Evolutionary conservation across 2,797 vertebrate genomes (phyloP), one percentile per base, ranked within the genome.

Genomic region (Brachyalestes nurse): DNA sequence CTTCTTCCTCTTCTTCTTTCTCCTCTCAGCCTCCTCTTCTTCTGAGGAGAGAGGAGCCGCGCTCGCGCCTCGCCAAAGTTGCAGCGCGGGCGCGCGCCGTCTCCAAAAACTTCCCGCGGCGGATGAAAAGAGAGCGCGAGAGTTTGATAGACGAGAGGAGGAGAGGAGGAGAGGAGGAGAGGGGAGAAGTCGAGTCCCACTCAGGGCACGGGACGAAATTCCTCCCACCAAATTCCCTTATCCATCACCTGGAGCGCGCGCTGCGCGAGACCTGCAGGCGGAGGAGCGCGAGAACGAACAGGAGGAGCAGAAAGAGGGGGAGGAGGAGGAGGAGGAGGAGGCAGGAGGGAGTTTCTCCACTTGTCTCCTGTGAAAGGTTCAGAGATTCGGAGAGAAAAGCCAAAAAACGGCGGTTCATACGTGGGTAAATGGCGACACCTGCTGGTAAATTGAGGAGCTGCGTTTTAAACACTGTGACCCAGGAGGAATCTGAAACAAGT

Each of bases 311-410:
- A 3, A 19, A 2, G 34, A 38, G 38, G 58, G 6, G 58, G 21
- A 16, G 13, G 10, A 38, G 6, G 34, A 38, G 38, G 65, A 42
- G 34, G 8, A 40, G 42, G 40, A 47, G 65, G n/a, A 25, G 38
- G 13, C 17, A 12, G 19, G 64, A 40, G 38, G 19, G 19, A 45
- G 40, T 21, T 69, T 76, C 80, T 80, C 85, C 78, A 78, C 72
- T 85, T 81, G 65, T 58, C 76, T 67, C 67, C 49, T 80, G 81
- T 83, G 78, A 78, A 76, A 83, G 66, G 81, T 74, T 83, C 77
- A 57, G 53, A 61, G 74, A 78, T 42, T 72, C 34, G 55, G 78
- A 64, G 81, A 83, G 81, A 83, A 42, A 72, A 10, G 1, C 6
- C 0, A 34, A n/a, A 40, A 1, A 51, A 45, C 67, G 21, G 49